A percentile compares a stretch with the other conserved stretches of the same genome.
Conservation (phyloP, 2,797 vertebrate species). For the Cossypha niveicapilla region DNA sequence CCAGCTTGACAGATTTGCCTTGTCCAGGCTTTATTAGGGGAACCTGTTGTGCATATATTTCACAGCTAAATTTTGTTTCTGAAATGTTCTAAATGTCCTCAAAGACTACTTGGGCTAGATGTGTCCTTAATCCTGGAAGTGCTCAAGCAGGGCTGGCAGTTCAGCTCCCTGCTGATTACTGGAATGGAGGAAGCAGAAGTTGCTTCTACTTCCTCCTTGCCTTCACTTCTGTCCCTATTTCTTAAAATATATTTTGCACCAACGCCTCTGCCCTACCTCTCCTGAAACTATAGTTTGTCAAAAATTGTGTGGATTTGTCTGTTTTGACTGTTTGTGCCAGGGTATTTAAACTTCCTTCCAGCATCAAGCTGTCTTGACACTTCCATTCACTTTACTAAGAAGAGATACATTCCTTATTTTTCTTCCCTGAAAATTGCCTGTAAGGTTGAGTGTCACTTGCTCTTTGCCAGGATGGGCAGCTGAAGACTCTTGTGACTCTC, state of each 20-base stretch:
- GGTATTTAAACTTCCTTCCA: background rate
- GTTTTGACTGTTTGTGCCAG: background rate
- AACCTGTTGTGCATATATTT: background rate
- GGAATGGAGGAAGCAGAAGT: constrained; percentile 11
- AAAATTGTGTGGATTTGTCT: background rate
- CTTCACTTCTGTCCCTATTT: background rate
- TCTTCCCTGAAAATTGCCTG: background rate
- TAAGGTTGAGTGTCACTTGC: background rate
- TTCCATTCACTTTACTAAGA: background rate
- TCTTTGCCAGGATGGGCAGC: background rate
- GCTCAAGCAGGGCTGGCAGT: background rate
- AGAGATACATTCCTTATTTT: background rate
- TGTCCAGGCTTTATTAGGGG: background rate
- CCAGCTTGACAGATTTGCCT: background rate
- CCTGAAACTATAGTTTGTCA: background rate
- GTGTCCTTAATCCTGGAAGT: background rate
- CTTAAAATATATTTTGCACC: background rate
- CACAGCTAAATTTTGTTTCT: background rate
- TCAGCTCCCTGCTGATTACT: background rate
- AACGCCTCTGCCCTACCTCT: background rate
- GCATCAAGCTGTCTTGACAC: background rate
- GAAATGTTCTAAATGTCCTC: background rate
- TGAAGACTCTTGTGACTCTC: background rate
- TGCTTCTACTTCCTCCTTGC: constrained; percentile 4
- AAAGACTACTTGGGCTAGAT: background rate